Evolutionary conservation across 2,113 vertebrate species (phyloP).

Genomic region (Podilymbus podiceps): DNA sequence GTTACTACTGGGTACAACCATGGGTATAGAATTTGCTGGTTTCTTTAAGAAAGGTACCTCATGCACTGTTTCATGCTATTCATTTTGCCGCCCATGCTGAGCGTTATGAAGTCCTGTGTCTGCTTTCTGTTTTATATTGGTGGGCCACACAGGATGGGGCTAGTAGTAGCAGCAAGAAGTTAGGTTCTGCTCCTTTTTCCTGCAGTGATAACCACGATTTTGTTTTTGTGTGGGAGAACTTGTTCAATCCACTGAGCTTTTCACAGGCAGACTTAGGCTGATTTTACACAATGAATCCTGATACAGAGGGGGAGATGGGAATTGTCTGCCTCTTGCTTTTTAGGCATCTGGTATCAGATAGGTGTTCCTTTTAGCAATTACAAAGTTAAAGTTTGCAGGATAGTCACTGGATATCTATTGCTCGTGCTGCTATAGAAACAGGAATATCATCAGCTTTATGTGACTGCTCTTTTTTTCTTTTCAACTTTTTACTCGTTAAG

Average conservation of each 20-base stretch:
- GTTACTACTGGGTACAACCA: not conserved
- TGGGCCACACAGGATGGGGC: not conserved
- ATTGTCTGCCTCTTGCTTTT: not conserved
- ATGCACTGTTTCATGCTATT: not conserved
- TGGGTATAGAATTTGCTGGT: not conserved
- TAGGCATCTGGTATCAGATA: not conserved
- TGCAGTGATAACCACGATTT: not conserved
- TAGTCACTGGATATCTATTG: not conserved
- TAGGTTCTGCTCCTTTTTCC: not conserved
- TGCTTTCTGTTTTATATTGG: not conserved
- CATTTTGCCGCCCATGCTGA: not conserved
- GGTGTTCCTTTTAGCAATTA: not conserved
- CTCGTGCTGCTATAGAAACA: not conserved
- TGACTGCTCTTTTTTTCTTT: not conserved
- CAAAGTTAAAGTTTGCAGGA: not conserved
- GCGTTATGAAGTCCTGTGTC: not conserved
- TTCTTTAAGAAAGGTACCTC: not conserved
- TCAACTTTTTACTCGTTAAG: not conserved
- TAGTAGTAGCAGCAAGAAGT: not conserved
- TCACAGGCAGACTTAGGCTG: not conserved
- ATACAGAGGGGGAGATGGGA: not conserved
- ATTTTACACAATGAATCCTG: not conserved
- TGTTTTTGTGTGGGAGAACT: not conserved
- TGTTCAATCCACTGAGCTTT: not conserved
- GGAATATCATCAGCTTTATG: not conserved